These are phyloP conservation scores for Lasioglossum vierecki DNA, from an alignment of 2,888 invertebrate genomes.

Conservation along the genomic window DNA sequence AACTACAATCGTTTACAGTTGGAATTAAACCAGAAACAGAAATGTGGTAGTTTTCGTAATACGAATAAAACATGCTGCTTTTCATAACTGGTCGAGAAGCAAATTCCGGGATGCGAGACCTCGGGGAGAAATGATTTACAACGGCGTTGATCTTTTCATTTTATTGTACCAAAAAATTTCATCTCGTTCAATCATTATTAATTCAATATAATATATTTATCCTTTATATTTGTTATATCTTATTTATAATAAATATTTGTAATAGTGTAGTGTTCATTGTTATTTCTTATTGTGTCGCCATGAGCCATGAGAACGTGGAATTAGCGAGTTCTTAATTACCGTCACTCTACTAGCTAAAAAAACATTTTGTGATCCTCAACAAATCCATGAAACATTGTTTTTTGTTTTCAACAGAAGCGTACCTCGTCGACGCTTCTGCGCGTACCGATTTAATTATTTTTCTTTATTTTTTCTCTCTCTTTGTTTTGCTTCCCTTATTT, in stretches of 20 bases:
- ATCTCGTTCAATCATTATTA: conserved; percentile 77
- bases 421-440: conserved; percentile 47
- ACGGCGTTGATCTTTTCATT: conserved; percentile 69
- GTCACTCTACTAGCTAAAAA: conserved; percentile 71
- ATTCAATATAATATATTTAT: conserved; percentile 79
- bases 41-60: too few relatives aligned
- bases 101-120: background rate
- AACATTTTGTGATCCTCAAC: conserved; percentile 66
- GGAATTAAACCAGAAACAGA: too few relatives aligned
- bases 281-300: conserved; percentile 72
- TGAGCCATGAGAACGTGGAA: conserved; percentile 75
- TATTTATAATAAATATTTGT: conserved; percentile 75
- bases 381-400: conserved; percentile 56
- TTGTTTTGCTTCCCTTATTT: conserved; percentile 7
- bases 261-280: conserved; percentile 76
- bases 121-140: conserved; percentile 36
- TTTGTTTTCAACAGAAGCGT: conserved; percentile 41
- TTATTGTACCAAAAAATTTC: conserved; percentile 81
- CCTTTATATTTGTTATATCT: conserved; percentile 74
- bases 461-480: conserved; percentile 2
- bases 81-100: background rate
- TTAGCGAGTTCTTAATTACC: conserved; percentile 72
- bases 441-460: background rate
- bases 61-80: background rate
- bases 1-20: too few relatives aligned